Evolutionary conservation across 2,888 invertebrate species (phyloP).

Genomic region (Troides helena): DNA sequence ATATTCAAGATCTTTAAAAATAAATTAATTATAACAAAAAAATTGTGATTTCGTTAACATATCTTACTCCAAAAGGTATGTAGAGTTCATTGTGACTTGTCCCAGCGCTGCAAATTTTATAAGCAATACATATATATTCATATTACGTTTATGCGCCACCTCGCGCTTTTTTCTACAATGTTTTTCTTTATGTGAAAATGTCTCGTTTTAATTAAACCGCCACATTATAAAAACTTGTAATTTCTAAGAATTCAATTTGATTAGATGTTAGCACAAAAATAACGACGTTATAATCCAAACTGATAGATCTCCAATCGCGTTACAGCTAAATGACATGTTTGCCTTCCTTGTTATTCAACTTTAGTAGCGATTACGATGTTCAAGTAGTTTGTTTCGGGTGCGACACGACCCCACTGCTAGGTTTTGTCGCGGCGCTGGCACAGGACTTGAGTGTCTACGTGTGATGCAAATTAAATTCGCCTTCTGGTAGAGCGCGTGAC

Average conservation of each 20-base stretch:
- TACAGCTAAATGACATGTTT: no score
- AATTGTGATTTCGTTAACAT: neutral
- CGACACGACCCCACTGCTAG: neutral
- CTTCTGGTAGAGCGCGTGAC: neutral
- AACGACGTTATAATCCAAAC: neutral
- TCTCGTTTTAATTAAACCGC: neutral
- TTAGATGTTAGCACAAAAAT: neutral
- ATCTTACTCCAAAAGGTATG: neutral
- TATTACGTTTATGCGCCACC: no score
- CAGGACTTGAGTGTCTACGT: neutral
- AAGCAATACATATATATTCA: neutral
- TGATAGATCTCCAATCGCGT: no score
- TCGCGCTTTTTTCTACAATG: neutral
- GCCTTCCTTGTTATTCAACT: no score
- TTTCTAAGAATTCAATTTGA: neutral
- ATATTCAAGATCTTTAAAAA: neutral
- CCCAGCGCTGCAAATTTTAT: neutral
- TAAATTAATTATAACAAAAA: neutral
- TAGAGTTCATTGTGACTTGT: neutral
- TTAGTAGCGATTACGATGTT: neutral
- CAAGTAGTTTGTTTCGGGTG: neutral
- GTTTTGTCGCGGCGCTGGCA: conserved; percentile 1
- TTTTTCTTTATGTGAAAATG: neutral
- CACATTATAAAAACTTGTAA: neutral
- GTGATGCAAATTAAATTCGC: neutral